Conservation (phyloP, 2,888 invertebrate species). For the Synergus umbraculus region DNA sequence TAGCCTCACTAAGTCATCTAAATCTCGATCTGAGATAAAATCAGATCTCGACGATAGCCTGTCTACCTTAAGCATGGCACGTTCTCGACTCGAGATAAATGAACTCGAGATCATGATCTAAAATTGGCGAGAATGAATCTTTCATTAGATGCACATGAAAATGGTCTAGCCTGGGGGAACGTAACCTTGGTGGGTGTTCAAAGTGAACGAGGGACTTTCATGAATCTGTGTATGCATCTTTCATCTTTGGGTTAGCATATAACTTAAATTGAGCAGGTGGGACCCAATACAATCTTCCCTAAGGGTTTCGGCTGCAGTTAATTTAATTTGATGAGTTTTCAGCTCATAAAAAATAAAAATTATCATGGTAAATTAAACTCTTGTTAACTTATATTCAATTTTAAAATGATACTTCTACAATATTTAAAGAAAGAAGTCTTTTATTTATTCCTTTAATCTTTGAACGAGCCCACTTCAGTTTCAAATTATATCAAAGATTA, state of each 20-base stretch:
- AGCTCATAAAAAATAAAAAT: neutral
- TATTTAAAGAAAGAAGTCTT: too few species aligned
- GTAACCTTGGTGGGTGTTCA: slow-evolving; percentile 47
- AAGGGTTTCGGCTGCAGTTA: neutral
- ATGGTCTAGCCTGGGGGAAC: slow-evolving; percentile 46
- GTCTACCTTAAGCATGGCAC: neutral
- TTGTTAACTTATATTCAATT: too few species aligned
- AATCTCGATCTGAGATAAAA: slow-evolving; percentile 11
- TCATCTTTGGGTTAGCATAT: neutral
- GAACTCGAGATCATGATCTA: slow-evolving; percentile 21
- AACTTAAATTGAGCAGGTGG: neutral
- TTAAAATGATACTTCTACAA: too few species aligned
- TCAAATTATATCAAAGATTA: too few species aligned
- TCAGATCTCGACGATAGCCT: slow-evolving; percentile 15
- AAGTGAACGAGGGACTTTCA: neutral
- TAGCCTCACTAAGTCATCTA: neutral
- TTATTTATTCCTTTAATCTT: too few species aligned
- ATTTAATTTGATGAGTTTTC: neutral
- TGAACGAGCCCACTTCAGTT: too few species aligned
- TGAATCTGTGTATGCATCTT: slow-evolving; percentile 26
- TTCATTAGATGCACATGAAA: slow-evolving; percentile 20
- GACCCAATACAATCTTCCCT: neutral
- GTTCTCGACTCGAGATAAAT: slow-evolving; percentile 18
- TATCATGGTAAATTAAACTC: neutral
- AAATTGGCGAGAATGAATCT: slow-evolving; percentile 32